Evolutionary conservation across 2,888 invertebrate species (phyloP).

Genomic region (Mythimna loreyi): DNA sequence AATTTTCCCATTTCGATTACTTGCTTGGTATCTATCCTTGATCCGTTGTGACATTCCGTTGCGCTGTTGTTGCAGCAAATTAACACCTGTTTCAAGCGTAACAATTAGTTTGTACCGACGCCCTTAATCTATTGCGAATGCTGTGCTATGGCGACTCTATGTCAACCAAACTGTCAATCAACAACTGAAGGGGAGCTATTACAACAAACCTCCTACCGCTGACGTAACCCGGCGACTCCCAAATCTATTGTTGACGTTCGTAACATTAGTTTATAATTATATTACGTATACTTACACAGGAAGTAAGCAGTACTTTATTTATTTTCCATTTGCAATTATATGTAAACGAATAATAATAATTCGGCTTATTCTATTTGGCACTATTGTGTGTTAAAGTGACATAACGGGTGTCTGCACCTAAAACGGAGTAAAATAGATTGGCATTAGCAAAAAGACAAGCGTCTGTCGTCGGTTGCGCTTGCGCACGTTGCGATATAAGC

Average conservation of each 20-base stretch:
- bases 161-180: slow-evolving; percentile 17
- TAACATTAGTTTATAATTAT: slow-evolving; percentile 58
- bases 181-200: slow-evolving; percentile 18
- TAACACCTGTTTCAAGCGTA: slow-evolving; percentile 59
- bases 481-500: slow-evolving; percentile 79
- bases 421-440: slow-evolving; percentile 63
- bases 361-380: slow-evolving; percentile 55
- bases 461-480: slow-evolving; percentile 65
- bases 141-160: slow-evolving; percentile 10
- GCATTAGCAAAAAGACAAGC: slow-evolving; percentile 67
- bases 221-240: slow-evolving; percentile 66
- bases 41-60: slow-evolving; percentile 63
- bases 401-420: slow-evolving; percentile 69
- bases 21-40: slow-evolving; percentile 54
- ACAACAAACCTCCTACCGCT: slow-evolving; percentile 60
- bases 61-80: slow-evolving; percentile 64
- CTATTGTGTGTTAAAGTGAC: slow-evolving; percentile 67
- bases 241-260: slow-evolving; percentile 61
- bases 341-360: slow-evolving; percentile 63
- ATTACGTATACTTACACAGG: slow-evolving; percentile 66
- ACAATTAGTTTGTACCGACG: slow-evolving; percentile 41
- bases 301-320: slow-evolving; percentile 74
- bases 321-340: slow-evolving; percentile 65
- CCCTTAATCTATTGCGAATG: slow-evolving; percentile 51
- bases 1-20: slow-evolving; percentile 53